Conservation (phyloP, 2,113 vertebrate genomes). For the Hiodon tergisus region DNA sequence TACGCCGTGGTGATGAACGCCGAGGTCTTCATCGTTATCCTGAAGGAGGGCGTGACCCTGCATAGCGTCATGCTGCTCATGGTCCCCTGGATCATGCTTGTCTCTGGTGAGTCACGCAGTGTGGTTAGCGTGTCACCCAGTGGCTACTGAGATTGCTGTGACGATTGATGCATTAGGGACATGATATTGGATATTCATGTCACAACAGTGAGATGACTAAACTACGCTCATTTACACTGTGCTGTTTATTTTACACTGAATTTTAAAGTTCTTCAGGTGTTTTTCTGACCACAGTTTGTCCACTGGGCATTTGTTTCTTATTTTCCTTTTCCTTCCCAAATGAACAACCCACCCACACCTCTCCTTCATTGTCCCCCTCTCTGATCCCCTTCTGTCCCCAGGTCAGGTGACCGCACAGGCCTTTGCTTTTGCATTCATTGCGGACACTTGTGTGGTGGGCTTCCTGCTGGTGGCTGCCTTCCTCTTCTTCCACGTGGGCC, state of each 20-base stretch:
- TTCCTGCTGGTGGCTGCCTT: conserved; percentile 75
- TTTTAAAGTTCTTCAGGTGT: too few relatives aligned
- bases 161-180: too few relatives aligned
- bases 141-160: too few relatives aligned
- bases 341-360: too few relatives aligned
- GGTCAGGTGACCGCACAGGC: conserved; percentile 73
- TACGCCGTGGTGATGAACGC: conserved; percentile 77
- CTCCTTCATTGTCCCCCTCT: background rate
- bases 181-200: too few relatives aligned
- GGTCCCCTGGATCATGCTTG: conserved; percentile 82
- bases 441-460: conserved; percentile 78
- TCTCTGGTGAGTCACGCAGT: conserved; percentile 65
- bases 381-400: conserved; percentile 33
- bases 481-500: conserved; percentile 74
- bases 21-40: conserved; percentile 71
- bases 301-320: too few relatives aligned
- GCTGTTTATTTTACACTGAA: too few relatives aligned
- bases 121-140: background rate
- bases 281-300: too few relatives aligned
- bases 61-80: conserved; percentile 74
- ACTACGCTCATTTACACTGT: too few relatives aligned
- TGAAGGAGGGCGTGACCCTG: conserved; percentile 70
- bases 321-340: background rate
- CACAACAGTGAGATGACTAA: too few relatives aligned
- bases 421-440: conserved; percentile 78